Conservation (phyloP, 2,888 invertebrate species). For the Diadromus collaris region DNA sequence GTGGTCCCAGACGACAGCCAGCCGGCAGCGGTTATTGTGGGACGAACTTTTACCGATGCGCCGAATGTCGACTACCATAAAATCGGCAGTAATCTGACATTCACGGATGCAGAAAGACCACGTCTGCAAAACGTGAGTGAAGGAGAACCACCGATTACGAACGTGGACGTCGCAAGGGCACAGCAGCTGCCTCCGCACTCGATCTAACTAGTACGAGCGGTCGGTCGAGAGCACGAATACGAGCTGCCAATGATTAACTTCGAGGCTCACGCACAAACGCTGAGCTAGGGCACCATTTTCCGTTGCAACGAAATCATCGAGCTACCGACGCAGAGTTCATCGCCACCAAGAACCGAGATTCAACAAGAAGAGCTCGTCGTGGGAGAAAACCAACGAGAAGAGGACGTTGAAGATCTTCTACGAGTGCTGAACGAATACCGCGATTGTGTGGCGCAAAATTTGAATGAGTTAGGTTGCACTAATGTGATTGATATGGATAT, state of each 20-base stretch:
- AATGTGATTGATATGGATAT: slow-evolving; percentile 33
- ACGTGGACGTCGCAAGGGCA: not conserved
- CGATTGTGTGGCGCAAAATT: slow-evolving; percentile 13
- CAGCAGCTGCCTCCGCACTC: slow-evolving; percentile 1
- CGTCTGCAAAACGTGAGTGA: not conserved
- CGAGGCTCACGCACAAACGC: not conserved
- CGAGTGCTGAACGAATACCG: slow-evolving; percentile 24
- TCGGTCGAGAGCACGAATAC: not conserved
- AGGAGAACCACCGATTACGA: not conserved
- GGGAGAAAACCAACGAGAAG: not conserved
- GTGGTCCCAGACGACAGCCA: slow-evolving; percentile 2
- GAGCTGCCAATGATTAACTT: not conserved
- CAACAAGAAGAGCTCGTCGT: slow-evolving; percentile 3
- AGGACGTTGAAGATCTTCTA: slow-evolving; percentile 19
- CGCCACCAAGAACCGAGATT: not conserved
- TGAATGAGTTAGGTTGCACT: slow-evolving; percentile 30
- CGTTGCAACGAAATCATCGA: not conserved
- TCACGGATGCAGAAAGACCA: not conserved
- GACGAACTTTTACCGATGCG: slow-evolving; percentile 13
- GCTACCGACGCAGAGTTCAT: not conserved
- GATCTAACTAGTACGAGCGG: not conserved
- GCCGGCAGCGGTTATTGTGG: not conserved
- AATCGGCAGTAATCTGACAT: slow-evolving; percentile 8
- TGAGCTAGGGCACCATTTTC: not conserved
- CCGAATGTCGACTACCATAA: slow-evolving; percentile 35